Evolutionary conservation across 2,888 invertebrate species (phyloP).

Genomic region (Dynastes maya): DNA sequence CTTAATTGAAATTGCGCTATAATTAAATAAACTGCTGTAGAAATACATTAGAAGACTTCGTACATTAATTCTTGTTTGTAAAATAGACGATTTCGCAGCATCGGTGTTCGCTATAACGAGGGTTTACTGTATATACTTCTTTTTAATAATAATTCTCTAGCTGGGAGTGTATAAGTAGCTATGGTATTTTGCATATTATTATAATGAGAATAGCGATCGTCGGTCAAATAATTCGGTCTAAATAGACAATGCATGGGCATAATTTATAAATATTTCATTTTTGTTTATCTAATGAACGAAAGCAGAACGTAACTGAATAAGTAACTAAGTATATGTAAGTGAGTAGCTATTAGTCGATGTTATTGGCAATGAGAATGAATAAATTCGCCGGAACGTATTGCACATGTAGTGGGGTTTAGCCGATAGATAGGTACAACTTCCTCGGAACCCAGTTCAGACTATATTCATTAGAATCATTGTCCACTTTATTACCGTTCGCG

Average conservation of each 20-base stretch:
- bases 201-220: neutral
- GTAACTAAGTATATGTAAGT: too few species aligned
- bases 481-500: conserved; percentile 42
- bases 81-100: too few species aligned
- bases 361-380: conserved; percentile 39
- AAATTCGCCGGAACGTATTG: conserved; percentile 24
- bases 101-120: too few species aligned
- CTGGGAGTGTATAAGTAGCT: too few species aligned
- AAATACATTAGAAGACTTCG: too few species aligned
- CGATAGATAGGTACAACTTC: conserved; percentile 39
- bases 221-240: neutral
- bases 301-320: neutral
- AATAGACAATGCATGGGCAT: neutral
- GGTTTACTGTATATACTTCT: too few species aligned
- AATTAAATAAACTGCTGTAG: too few species aligned
- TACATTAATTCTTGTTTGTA: too few species aligned
- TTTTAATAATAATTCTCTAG: too few species aligned
- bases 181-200: conserved; percentile 1
- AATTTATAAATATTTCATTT: conserved; percentile 50
- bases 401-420: conserved; percentile 44
- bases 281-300: conserved; percentile 48
- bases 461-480: conserved; percentile 50
- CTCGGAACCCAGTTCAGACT: conserved; percentile 38
- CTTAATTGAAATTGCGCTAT: too few species aligned
- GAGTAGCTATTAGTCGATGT: neutral